phyloP scores from a whole-genome alignment of 2,113 vertebrate genomes.

The Sturnus vulgaris region DNA sequence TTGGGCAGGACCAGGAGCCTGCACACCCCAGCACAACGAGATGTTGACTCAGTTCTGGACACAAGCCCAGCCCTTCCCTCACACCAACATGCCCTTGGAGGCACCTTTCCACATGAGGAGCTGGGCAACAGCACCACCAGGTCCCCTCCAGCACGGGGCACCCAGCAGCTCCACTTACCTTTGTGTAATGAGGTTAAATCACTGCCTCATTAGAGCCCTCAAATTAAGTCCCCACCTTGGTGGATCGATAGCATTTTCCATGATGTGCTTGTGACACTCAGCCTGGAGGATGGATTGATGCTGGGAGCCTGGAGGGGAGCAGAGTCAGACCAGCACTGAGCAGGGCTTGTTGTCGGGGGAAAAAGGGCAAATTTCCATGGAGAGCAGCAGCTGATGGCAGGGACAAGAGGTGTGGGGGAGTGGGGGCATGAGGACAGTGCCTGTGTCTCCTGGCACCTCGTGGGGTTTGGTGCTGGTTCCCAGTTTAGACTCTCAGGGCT shows the following conservation, averaged over 20 bases:
- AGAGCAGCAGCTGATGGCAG: background rate
- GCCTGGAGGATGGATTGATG: constrained; percentile 7
- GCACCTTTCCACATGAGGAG: background rate
- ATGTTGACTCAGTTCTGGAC: background rate
- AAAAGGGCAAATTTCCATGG: background rate
- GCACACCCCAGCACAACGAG: background rate
- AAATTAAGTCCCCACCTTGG: constrained; percentile 53
- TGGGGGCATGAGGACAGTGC: rapidly evolving
- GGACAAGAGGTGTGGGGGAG: background rate
- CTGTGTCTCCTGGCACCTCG: rapidly evolving
- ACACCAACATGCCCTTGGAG: rapidly evolving
- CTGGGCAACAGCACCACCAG: background rate
- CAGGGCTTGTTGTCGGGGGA: background rate
- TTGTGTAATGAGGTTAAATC: constrained; percentile 16
- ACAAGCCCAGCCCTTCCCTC: background rate
- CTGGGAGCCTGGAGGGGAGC: constrained; percentile 15
- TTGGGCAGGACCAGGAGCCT: background rate
- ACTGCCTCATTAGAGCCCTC: constrained; percentile 32
- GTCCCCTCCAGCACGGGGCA: background rate
- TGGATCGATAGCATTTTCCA: constrained; percentile 50
- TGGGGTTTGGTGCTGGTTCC: background rate
- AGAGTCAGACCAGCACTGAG: background rate
- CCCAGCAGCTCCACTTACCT: constrained; percentile 7
- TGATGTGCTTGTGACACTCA: constrained; percentile 26
- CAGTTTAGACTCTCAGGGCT: background rate